Percentiles rank a stretch among this genome's conserved stretches.
Conservation (phyloP, 2,113 vertebrate genomes). For the Sisor rabdophorus region DNA sequence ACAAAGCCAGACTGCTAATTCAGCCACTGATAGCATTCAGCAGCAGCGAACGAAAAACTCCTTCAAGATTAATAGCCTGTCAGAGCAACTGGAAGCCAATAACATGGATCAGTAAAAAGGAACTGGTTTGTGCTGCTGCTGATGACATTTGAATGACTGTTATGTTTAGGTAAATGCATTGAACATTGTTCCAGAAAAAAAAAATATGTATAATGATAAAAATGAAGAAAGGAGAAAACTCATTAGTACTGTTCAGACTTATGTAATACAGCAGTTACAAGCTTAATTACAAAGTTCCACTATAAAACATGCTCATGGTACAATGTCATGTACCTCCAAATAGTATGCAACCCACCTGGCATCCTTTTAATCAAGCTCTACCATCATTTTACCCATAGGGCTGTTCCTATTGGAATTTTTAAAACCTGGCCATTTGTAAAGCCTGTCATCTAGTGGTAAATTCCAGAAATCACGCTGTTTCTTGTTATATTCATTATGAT, state of each 20-base stretch:
- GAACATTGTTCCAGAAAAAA: constrained; percentile 21
- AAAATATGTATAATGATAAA: constrained; percentile 41
- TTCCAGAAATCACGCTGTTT: neutral
- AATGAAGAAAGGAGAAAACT: neutral
- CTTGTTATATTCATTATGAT: neutral
- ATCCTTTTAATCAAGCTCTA: neutral
- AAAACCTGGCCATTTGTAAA: neutral
- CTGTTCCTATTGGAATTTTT: neutral
- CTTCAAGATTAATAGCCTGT: constrained; percentile 70
- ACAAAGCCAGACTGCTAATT: constrained; percentile 54
- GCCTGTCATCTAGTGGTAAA: neutral
- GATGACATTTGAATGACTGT: constrained; percentile 58
- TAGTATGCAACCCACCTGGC: neutral
- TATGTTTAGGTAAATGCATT: constrained; percentile 48
- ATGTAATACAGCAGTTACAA: constrained; percentile 2
- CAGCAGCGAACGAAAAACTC: constrained; percentile 46
- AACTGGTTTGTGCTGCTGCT: constrained; percentile 54
- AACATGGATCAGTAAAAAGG: constrained; percentile 71
- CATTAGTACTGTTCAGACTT: neutral
- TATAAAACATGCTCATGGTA: neutral
- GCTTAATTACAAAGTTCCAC: constrained; percentile 3
- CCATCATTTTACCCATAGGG: neutral
- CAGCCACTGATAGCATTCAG: constrained; percentile 46
- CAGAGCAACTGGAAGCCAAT: constrained; percentile 65
- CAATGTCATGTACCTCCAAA: neutral